Evolutionary conservation across 2,797 vertebrate genomes (phyloP), one percentile per base, ranked within the genome.

Genomic region (Jordanella pulchra): DNA sequence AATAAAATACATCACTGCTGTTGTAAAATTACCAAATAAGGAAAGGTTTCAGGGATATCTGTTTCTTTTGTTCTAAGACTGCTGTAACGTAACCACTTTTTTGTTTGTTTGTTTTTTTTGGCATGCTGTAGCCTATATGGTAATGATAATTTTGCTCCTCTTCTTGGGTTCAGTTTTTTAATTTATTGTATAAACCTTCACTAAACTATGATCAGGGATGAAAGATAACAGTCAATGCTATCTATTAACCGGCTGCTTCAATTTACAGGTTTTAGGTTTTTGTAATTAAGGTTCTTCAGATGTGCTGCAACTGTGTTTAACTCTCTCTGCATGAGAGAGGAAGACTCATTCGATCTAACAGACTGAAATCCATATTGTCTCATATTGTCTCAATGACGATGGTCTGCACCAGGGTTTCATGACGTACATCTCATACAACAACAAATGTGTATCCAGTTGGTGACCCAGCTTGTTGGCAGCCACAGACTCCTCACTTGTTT

Each of bases 391-490:
- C 61, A 30, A 45, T 39, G 56, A 64, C 21, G 15, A 44, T 54
- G 66, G 67, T 78, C 77, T 51, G 11, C 60, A 23, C 60, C 32
- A 44, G 23, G 25, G 61, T 66, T 78, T 65, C 45, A 32, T 65
- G 48, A 75, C 67, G 56, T 58, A 65, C 55, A 72, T 71, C 50
- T 63, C 65, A 53, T 78, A 67, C 71, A 69, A n/a, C 78, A 56
- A 77, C 70, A 79, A 86, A 84, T 75, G 61, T 69, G 67, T 77
- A 78, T 81, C 82, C 79, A 86, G 73, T 83, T 89, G 82, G 83
- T 86, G 72, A 82, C 85, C 87, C 85, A 84, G 83, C 76, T 73
- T 73, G 74, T 77, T 77, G 84, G 83, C 85, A 75, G 66, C 28
- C n/a, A 63, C 78, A 68, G 80, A 67, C 47, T 70, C 77, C 69